phyloP scores from a whole-genome alignment of 2,888 invertebrate genomes.

The Microchrysa polita region DNA sequence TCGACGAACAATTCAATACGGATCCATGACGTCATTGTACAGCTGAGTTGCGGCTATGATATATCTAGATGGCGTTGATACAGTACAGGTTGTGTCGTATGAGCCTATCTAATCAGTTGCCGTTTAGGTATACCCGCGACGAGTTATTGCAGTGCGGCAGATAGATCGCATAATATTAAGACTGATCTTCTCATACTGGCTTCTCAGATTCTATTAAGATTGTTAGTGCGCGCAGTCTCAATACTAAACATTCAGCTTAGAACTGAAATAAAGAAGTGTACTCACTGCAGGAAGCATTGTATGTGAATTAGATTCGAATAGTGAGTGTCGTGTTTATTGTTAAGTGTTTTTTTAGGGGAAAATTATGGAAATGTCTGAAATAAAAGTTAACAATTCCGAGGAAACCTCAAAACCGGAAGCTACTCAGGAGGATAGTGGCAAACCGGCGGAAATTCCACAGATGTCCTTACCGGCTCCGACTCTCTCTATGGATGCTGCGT shows the following conservation, averaged over 20 bases:
- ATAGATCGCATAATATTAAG: conserved; percentile 21
- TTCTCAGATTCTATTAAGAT: background rate
- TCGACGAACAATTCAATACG: too few relatives aligned
- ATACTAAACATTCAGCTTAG: background rate
- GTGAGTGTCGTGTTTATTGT: background rate
- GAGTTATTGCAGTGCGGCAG: background rate
- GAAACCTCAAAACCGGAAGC: conserved; percentile 3
- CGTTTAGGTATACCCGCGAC: conserved; percentile 1
- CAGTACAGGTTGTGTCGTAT: conserved; percentile 7
- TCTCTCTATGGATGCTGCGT: background rate
- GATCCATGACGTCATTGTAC: too few relatives aligned
- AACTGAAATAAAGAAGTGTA: background rate
- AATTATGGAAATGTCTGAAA: conserved; percentile 45
- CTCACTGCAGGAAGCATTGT: too few relatives aligned
- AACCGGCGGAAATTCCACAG: background rate
- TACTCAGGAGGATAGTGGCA: background rate
- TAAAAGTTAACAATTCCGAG: conserved; percentile 14
- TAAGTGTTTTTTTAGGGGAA: background rate
- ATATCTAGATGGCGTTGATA: conserved; percentile 24
- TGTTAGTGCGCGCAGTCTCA: background rate
- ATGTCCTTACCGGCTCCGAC: background rate
- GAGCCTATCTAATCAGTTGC: conserved; percentile 47
- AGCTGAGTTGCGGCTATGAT: too few relatives aligned
- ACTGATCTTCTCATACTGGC: background rate
- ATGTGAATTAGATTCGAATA: too few relatives aligned